phyloP scores from a whole-genome alignment of 2,113 vertebrate species.

The Isurus oxyrinchus region DNA sequence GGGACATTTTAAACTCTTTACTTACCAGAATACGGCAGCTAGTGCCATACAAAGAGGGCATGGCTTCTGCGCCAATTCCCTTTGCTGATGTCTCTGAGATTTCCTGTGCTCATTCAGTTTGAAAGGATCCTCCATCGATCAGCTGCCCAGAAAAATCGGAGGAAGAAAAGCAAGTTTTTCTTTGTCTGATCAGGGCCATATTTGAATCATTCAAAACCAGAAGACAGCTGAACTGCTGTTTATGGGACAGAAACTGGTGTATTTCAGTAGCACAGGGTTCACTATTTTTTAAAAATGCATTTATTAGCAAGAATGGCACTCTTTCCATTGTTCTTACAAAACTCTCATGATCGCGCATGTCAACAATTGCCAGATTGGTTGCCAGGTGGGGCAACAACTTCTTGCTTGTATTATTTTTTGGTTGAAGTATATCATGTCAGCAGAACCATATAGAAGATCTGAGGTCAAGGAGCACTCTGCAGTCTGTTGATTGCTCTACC shows the following conservation, averaged over 20 bases:
- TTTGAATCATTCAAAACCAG: background rate
- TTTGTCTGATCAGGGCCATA: background rate
- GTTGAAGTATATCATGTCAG: background rate
- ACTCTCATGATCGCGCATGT: background rate
- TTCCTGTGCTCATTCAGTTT: no score
- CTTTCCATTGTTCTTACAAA: slow-evolving; percentile 5
- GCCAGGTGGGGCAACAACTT: background rate
- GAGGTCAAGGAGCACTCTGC: background rate
- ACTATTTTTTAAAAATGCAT: background rate
- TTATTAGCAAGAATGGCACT: background rate
- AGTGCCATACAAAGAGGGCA: no score
- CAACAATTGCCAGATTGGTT: background rate
- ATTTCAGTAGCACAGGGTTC: background rate
- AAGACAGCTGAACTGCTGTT: background rate
- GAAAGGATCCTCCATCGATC: no score
- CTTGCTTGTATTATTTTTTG: background rate
- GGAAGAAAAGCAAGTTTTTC: no score
- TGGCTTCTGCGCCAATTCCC: no score
- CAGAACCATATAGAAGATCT: slow-evolving; percentile 4
- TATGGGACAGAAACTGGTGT: background rate
- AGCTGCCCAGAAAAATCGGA: no score
- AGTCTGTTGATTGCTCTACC: background rate
- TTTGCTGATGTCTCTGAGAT: no score
- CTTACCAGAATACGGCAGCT: no score
- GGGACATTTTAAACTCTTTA: no score